Base-by-base conservation (phyloP, 2,888 invertebrate species). In the Gryllus longicercus region DNA sequence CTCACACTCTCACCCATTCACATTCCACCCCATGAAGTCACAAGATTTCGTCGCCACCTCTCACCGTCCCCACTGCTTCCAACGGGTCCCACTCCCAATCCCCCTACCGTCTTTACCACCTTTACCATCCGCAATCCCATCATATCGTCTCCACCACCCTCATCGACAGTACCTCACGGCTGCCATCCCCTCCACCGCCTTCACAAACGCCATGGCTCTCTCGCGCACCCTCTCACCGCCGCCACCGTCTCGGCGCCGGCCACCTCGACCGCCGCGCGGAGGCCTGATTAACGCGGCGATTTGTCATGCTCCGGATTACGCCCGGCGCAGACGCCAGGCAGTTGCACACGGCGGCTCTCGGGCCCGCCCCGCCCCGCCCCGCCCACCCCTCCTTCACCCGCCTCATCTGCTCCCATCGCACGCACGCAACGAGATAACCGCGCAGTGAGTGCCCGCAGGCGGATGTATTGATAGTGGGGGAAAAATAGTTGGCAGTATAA, bases 221-320 rank as follows among this genome's bases (percentile, higher is more conserved):
- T 18, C 38, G 3, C 63, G 12, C 5, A 0, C n/a, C 14, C 63
- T 5, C 2, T 2, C 63, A 2, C 18, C 63, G 12, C 63, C 63
- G 2, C 3, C 63, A 10, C 63, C n/a, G 63, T n/a, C 14, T 12
- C 63, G 12, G n/a, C 38, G 38, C 38, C 38, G 14, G 63, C 63
- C 63, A 14, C 14, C 38, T 8, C 63, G 16, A 5, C 63, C n/a
- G 2, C 63, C 63, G 63, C 38, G 8, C 8, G 38, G 38, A 38
- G 63, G 63, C 16, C 63, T 63, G 63, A 63, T 63, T 63, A 63
- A 63, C 63, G 63, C 63, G 63, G n/a, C 63, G 63, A 63, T 63
- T 63, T 63, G 63, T 63, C 63, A 63, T 63, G 63, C 63, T 63
- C 63, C n/a, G 63, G 63, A 63, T 16, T 63, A 63, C 63, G 63